Conservation (phyloP, 2,797 vertebrate species). For the Rhabdophis nuchalis region DNA sequence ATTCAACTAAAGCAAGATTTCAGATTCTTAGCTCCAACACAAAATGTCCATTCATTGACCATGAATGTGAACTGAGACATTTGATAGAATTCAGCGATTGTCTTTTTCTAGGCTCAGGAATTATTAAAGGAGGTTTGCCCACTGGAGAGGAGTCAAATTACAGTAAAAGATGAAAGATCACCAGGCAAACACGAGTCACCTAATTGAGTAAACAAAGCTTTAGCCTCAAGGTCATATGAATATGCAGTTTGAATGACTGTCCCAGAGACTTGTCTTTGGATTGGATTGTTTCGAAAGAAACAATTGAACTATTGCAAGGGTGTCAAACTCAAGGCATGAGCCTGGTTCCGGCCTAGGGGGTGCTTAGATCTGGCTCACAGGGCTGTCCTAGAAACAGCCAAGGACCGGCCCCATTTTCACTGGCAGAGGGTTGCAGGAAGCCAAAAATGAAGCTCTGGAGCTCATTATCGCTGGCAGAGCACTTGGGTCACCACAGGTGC, state of each 20-base stretch:
- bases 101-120: neutral
- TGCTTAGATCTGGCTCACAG: too few relatives aligned
- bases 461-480: too few relatives aligned
- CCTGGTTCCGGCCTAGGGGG: too few relatives aligned
- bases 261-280: neutral
- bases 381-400: too few relatives aligned
- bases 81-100: neutral
- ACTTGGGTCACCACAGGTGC: too few relatives aligned
- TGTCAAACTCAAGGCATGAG: too few relatives aligned
- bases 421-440: too few relatives aligned
- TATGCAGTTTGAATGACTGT: neutral
- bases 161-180: neutral
- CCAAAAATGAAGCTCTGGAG: too few relatives aligned
- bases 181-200: neutral
- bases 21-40: neutral
- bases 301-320: neutral
- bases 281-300: neutral
- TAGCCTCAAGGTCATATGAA: neutral
- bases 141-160: neutral
- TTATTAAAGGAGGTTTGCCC: neutral
- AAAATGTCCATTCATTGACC: neutral
- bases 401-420: too few relatives aligned
- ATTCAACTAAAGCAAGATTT: neutral
- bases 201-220: neutral
- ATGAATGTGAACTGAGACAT: neutral